phyloP scores from a whole-genome alignment of 2,797 vertebrate genomes.

The Phoeniculus purpureus region DNA sequence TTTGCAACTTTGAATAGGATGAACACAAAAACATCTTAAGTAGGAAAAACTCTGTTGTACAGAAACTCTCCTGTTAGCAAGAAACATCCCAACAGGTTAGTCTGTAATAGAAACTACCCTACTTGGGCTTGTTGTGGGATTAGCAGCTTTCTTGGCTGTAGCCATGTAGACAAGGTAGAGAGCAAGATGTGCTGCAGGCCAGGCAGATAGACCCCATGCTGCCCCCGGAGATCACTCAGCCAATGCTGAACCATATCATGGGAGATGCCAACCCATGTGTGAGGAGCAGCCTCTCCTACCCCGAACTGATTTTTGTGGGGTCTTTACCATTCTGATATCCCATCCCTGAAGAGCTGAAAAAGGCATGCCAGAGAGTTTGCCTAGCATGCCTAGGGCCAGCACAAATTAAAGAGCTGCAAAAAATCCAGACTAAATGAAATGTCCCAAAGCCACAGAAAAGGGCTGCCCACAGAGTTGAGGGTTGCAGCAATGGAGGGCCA shows the following conservation, averaged over 20 bases:
- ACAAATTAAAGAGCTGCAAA: not conserved
- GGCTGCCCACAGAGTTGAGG: not conserved
- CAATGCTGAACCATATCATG: not conserved
- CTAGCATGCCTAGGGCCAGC: not conserved
- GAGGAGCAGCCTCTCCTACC: not conserved
- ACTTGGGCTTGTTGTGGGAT: not conserved
- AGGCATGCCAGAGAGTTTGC: not conserved
- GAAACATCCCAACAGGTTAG: not conserved
- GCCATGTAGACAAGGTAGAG: not conserved
- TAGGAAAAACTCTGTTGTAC: not conserved
- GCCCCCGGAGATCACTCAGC: not conserved
- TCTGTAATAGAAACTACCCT: accelerated
- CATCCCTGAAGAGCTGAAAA: not conserved
- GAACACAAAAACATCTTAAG: not conserved
- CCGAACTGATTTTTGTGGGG: not conserved
- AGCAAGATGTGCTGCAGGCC: not conserved
- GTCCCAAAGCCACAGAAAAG: not conserved
- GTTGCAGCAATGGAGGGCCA: not conserved
- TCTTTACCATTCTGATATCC: not conserved
- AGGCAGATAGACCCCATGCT: not conserved
- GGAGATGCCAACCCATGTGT: not conserved
- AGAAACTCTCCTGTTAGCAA: not conserved
- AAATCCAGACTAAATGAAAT: not conserved
- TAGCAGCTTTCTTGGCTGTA: not conserved
- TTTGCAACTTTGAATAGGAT: not conserved